phyloP scores from a whole-genome alignment of 2,888 invertebrate genomes.

The Sphaerophoria taeniata region DNA sequence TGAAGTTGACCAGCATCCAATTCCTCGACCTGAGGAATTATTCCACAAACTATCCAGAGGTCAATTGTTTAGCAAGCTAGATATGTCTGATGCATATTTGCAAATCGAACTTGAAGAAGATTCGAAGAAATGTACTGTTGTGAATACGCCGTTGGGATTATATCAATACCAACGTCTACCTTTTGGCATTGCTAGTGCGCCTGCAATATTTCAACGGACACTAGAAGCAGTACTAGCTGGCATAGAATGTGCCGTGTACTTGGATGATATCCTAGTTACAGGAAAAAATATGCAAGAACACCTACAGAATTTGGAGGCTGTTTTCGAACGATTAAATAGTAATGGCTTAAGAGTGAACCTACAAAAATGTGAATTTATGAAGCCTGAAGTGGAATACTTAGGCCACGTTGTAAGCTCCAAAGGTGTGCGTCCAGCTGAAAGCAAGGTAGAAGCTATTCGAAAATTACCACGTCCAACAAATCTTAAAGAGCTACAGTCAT shows the following conservation, averaged over 20 bases:
- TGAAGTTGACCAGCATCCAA: slow-evolving; percentile 76
- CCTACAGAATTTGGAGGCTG: slow-evolving; percentile 42
- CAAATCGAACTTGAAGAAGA: slow-evolving; percentile 37
- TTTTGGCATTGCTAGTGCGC: slow-evolving; percentile 53
- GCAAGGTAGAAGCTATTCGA: slow-evolving; percentile 21
- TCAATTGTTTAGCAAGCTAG: slow-evolving; percentile 32
- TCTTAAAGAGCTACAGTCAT: slow-evolving; percentile 62
- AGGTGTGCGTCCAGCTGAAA: slow-evolving; percentile 28
- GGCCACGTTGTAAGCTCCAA: slow-evolving; percentile 32
- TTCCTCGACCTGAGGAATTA: slow-evolving; percentile 75
- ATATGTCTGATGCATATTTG: slow-evolving; percentile 48
- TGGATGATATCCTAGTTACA: slow-evolving; percentile 51
- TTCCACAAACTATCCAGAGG: slow-evolving; percentile 69
- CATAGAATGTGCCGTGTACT: slow-evolving; percentile 38
- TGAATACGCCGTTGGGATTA: slow-evolving; percentile 46
- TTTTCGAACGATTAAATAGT: slow-evolving; percentile 42
- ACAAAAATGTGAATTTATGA: slow-evolving; percentile 40
- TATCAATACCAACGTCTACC: slow-evolving; percentile 40
- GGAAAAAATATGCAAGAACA: slow-evolving; percentile 40
- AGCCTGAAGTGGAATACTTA: slow-evolving; percentile 59
- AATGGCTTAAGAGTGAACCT: slow-evolving; percentile 34
- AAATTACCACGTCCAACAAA: slow-evolving; percentile 22
- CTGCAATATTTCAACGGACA: slow-evolving; percentile 60
- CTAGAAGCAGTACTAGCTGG: slow-evolving; percentile 48
- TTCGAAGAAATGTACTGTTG: slow-evolving; percentile 28